phyloP scores from a whole-genome alignment of 2,888 invertebrate genomes.

The Lithodes maja region DNA sequence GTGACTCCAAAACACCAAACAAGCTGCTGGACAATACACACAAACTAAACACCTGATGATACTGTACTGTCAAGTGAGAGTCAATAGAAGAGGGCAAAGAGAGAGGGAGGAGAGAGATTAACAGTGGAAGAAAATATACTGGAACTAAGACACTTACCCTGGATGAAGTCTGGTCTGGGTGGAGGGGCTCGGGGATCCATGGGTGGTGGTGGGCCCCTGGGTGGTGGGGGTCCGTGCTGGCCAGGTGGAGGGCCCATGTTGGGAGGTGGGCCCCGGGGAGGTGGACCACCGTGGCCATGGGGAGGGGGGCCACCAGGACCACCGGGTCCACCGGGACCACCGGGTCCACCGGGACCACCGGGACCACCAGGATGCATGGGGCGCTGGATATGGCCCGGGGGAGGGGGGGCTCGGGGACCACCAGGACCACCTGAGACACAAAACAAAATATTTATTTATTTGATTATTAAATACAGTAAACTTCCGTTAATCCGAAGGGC shows the following conservation, averaged over 20 bases:
- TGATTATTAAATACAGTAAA: too few species aligned
- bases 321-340: slow-evolving; percentile 57
- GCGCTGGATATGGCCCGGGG: slow-evolving; percentile 76
- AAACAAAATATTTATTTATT: too few species aligned
- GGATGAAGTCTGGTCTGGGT: slow-evolving; percentile 63
- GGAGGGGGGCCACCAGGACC: slow-evolving; percentile 76
- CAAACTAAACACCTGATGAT: too few species aligned
- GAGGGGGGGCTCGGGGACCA: slow-evolving; percentile 73
- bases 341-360: slow-evolving; percentile 77
- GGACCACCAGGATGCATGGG: slow-evolving; percentile 63
- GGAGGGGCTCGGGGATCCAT: slow-evolving; percentile 64
- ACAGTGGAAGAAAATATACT: too few species aligned
- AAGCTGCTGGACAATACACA: too few species aligned
- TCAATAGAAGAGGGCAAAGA: too few species aligned
- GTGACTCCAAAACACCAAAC: too few species aligned
- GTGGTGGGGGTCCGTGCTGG: slow-evolving; percentile 63
- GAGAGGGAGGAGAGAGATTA: too few species aligned
- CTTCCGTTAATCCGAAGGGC: too few species aligned
- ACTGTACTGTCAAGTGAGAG: too few species aligned
- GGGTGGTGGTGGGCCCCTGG: slow-evolving; percentile 67
- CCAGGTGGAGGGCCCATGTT: slow-evolving; percentile 69
- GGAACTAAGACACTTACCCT: slow-evolving; percentile 30
- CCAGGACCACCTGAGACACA: too few species aligned
- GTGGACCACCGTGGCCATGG: slow-evolving; percentile 72
- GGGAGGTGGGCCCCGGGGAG: slow-evolving; percentile 79